A percentile compares a stretch with the other conserved stretches of the same genome.
phyloP scores from a whole-genome alignment of 2,113 vertebrate genomes.

The Sardina pilchardus region DNA sequence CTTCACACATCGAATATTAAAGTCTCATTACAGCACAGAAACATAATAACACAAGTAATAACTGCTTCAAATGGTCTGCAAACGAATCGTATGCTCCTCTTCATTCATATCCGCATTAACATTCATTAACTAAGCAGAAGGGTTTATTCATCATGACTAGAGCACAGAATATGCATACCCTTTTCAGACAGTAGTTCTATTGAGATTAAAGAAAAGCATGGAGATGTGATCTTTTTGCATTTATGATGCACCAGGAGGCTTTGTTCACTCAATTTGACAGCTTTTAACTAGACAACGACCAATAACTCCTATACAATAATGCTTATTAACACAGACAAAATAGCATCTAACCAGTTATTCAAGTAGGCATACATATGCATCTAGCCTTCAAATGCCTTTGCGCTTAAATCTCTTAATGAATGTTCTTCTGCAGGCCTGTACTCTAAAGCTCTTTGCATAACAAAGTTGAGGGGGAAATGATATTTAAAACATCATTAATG shows the following conservation, averaged over 20 bases:
- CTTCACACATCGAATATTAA: not conserved
- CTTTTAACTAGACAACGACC: not conserved
- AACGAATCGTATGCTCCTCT: not conserved
- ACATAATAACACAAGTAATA: not conserved
- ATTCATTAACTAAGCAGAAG: not conserved
- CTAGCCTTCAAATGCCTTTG: not conserved
- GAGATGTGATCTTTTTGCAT: not conserved
- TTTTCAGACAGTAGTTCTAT: not conserved
- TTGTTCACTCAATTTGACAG: not conserved
- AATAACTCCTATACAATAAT: not conserved
- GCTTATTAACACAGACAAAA: not conserved
- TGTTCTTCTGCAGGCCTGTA: not conserved
- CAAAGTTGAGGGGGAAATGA: not conserved
- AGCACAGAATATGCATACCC: not conserved
- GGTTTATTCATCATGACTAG: not conserved
- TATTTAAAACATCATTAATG: not conserved
- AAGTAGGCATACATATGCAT: not conserved
- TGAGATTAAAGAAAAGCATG: not conserved
- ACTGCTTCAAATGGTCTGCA: not conserved
- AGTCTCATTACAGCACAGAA: not conserved
- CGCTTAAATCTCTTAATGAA: too few relatives aligned
- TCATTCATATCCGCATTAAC: not conserved
- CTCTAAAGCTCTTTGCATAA: not conserved
- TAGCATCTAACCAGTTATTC: not conserved
- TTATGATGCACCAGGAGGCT: not conserved